Evolutionary conservation across 2,113 vertebrate species (phyloP).

Genomic region (Lethenteron reissneri): DNA sequence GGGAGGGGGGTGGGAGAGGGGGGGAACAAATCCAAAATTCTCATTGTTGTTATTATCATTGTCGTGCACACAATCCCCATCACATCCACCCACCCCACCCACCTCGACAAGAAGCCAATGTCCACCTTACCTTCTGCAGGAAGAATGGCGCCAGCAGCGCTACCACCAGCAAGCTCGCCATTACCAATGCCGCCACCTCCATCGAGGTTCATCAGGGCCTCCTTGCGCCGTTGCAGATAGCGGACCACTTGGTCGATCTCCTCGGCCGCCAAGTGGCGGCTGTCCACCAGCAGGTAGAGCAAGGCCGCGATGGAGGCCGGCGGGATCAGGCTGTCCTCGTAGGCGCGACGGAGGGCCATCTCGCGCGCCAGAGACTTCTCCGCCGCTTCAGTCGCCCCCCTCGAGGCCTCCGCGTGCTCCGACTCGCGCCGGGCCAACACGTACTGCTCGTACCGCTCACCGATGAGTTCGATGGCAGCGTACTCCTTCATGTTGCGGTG

Average conservation of each 20-base stretch:
- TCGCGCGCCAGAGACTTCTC: neutral
- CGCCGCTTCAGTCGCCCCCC: neutral
- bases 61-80: no score
- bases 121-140: no score
- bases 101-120: no score
- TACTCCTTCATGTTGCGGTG: slow-evolving; percentile 1
- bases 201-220: neutral
- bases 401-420: neutral
- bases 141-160: no score
- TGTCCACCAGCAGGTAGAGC: neutral
- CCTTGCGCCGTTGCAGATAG: slow-evolving; percentile 3
- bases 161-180: no score
- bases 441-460: neutral
- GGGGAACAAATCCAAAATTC: no score
- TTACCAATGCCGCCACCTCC: no score
- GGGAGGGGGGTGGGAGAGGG: no score
- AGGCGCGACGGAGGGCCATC: neutral
- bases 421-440: neutral
- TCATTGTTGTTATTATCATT: no score
- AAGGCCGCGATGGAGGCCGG: neutral
- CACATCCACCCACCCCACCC: no score
- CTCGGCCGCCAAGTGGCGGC: neutral
- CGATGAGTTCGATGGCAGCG: slow-evolving; percentile 4
- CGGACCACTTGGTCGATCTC: neutral
- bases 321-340: neutral